Percentiles rank a stretch among this genome's conserved stretches.
Evolutionary conservation across 2,113 vertebrate species (phyloP).

Genomic region (Ptyas mucosa): DNA sequence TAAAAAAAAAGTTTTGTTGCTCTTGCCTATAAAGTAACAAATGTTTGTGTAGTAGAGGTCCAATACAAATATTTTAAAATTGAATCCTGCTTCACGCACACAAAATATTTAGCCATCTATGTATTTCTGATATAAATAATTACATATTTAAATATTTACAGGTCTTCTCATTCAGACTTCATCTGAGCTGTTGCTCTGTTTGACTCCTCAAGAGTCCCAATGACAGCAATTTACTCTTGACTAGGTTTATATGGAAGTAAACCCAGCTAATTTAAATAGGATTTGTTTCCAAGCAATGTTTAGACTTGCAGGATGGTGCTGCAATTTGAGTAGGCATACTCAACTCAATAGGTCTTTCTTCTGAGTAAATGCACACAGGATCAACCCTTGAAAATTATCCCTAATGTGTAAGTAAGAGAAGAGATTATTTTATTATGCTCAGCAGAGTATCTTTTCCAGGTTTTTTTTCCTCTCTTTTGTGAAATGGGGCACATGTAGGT

Average conservation of each 20-base stretch:
- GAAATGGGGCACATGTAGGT: constrained; percentile 39
- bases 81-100: not conserved
- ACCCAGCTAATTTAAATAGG: not conserved
- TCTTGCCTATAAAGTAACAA: not conserved
- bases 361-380: not conserved
- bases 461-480: constrained; percentile 41
- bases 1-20: not conserved
- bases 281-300: not conserved
- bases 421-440: not conserved
- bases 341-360: not conserved
- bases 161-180: not conserved
- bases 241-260: not conserved
- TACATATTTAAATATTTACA: accelerated
- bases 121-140: not conserved
- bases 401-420: constrained; percentile 6
- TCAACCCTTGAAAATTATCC: constrained; percentile 1
- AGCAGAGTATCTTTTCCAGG: constrained; percentile 37
- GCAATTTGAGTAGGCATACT: not conserved
- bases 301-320: not conserved
- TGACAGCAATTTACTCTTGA: not conserved
- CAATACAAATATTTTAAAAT: not conserved
- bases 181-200: constrained; percentile 3
- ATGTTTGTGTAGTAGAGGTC: not conserved
- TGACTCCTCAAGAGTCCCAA: not conserved
- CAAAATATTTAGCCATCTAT: not conserved